Percentiles rank a stretch among this genome's conserved stretches.
Conservation (phyloP, 2,888 invertebrate species). For the Parnassius apollo region DNA sequence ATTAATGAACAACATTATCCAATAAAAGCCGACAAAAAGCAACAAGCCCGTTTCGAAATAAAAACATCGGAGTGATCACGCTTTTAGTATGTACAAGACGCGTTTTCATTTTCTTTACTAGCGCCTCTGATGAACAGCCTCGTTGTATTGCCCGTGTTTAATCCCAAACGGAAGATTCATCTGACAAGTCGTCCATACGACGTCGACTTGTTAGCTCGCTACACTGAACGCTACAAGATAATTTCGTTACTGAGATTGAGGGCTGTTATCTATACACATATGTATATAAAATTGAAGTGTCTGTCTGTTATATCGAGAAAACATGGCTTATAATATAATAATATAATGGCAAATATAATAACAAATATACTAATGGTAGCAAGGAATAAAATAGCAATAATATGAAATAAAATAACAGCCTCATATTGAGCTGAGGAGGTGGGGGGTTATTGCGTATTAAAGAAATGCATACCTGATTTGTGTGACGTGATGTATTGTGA, state of each 20-base stretch:
- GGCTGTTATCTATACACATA: neutral
- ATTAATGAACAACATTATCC: no score
- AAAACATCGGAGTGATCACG: conserved; percentile 11
- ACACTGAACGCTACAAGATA: neutral
- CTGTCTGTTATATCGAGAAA: neutral
- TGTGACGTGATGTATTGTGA: no score
- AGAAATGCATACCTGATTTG: no score
- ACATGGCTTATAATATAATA: neutral
- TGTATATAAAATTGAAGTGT: no score
- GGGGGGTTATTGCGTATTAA: no score
- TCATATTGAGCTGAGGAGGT: no score
- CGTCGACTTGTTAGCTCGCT: neutral
- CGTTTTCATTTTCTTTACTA: conserved; percentile 7
- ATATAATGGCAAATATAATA: neutral
- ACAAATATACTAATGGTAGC: no score
- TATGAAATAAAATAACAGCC: no score
- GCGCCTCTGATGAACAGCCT: neutral
- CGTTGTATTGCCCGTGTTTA: conserved; percentile 1
- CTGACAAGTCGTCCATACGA: neutral
- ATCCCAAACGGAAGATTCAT: neutral
- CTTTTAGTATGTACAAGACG: conserved; percentile 10
- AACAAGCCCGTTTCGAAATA: neutral
- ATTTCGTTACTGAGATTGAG: conserved; percentile 3
- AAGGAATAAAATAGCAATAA: no score
- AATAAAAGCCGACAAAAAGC: no score